Percentiles rank a stretch among this genome's conserved stretches.
These are phyloP conservation scores for Eledona agricola DNA, from an alignment of 2,888 invertebrate genomes.

Conservation along the genomic window DNA sequence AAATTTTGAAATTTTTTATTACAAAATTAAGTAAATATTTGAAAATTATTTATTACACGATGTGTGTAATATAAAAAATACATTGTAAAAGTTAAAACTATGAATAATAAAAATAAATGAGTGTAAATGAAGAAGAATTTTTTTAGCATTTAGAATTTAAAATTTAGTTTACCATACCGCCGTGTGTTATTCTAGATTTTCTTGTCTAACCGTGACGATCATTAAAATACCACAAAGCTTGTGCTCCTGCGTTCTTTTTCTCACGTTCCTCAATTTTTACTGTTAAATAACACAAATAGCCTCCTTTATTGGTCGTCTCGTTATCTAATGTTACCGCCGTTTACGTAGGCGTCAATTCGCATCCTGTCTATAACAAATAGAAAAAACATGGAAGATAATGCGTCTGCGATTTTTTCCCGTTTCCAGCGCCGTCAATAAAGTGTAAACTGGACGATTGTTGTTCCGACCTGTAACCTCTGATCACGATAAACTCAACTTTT, in stretches of 20 bases:
- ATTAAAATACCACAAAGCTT: conserved; percentile 8
- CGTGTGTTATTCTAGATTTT: conserved; percentile 5
- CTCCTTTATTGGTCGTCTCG: conserved; percentile 4
- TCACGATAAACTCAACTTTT: conserved; percentile 29
- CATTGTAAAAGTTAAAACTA: too few relatives aligned
- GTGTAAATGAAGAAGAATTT: too few relatives aligned
- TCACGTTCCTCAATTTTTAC: conserved; percentile 22
- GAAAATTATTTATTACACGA: too few relatives aligned
- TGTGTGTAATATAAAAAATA: too few relatives aligned
- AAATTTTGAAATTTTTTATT: too few relatives aligned
- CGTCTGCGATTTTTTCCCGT: conserved; percentile 13
- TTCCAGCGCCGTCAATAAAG: conserved; percentile 18
- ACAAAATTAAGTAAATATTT: too few relatives aligned
- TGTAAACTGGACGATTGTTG: conserved; percentile 26
- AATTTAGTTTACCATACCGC: too few relatives aligned
- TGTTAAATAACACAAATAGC: conserved; percentile 11
- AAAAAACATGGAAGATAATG: conserved; percentile 9
- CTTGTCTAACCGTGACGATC: conserved; percentile 1
- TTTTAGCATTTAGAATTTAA: too few relatives aligned
- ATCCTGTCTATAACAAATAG: conserved; percentile 6
- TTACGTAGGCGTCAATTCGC: conserved; percentile 12
- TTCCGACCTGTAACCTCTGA: conserved; percentile 25
- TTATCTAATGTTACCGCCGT: conserved; percentile 5
- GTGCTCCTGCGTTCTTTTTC: conserved; percentile 11
- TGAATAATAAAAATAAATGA: too few relatives aligned